Evolutionary conservation across 35 echinoderm and acorn worm genomes (phyloP), one percentile per base, ranked within the genome.

Genomic region (Eucidaris tribuloides): DNA sequence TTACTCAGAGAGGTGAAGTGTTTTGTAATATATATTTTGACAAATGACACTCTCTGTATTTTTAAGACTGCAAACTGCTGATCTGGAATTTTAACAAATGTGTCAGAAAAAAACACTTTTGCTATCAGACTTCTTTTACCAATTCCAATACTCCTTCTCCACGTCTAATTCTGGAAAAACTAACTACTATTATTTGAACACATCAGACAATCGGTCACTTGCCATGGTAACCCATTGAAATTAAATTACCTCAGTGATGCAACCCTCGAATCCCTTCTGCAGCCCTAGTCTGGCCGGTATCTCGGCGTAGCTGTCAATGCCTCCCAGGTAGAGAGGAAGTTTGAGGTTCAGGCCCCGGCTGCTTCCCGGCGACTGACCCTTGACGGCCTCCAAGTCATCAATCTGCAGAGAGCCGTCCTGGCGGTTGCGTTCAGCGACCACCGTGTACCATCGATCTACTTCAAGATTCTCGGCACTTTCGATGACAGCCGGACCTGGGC

Each of bases 241-340:
- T n/a, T n/a, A n/a, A n/a, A n/a, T 90, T 57, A 99, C 96, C 96
- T 99, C 90, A 25, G 82, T 78, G 25, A 99, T 60, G 50, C 96
- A 99, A 0, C 96, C 96, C 37, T 76, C 58, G 45, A 99, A 99
- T 2, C 96, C 91, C n/a, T 86, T 87, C 14, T 41, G 79, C 5
- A 99, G 68, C 2, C 82, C 83, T 5, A 99, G 34, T 29, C 57
- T 52, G 7, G 42, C 31, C 7, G 96, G 91, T 9, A 93, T 58
- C 33, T 99, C 78, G 0, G 37, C 41, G 42, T 63, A 76, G 25
- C 86, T 55, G 23, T 93, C 56, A 5, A 92, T 72, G 7, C 94
- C 94, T 61, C 94, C 94, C 35, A 97, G 42, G 60, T 89, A 97
- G 42, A 97, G 55, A 19, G 86, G 80, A 24, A 97, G 56, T 38